phyloP scores from a whole-genome alignment of 2,888 invertebrate genomes.

The Hirtodrosophila duncani region DNA sequence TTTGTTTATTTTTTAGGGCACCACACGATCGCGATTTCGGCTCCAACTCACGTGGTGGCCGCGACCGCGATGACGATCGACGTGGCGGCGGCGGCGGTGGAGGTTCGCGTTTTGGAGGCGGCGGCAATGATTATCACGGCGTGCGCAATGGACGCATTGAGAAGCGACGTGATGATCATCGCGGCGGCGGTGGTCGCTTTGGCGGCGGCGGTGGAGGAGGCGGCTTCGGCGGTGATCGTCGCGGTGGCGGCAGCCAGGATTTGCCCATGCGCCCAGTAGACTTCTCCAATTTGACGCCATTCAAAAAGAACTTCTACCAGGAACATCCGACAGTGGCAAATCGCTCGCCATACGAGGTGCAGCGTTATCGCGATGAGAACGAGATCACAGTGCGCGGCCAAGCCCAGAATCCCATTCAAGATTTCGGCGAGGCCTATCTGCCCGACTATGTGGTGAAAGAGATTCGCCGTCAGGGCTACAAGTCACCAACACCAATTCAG shows the following conservation, averaged over 20 bases:
- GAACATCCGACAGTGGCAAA: conserved; percentile 84
- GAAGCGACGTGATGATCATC: conserved; percentile 78
- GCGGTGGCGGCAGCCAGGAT: conserved; percentile 84
- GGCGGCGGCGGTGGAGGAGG: conserved; percentile 89
- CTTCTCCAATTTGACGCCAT: conserved; percentile 83
- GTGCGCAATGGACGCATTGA: conserved; percentile 74
- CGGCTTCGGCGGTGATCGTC: conserved; percentile 65
- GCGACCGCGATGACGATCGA: conserved; percentile 83
- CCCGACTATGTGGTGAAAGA: conserved; percentile 86
- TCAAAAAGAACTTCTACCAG: conserved; percentile 91
- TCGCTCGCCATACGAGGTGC: conserved; percentile 85
- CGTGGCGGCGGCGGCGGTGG: conserved; percentile 64
- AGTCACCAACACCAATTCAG: conserved; percentile 90
- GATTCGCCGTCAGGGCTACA: conserved; percentile 83
- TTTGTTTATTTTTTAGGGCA: conserved; percentile 57
- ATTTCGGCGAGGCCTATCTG: conserved; percentile 88
- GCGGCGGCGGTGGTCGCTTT: conserved; percentile 82
- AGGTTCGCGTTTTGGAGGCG: conserved; percentile 46
- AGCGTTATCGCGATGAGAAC: conserved; percentile 83
- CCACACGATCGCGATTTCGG: conserved; percentile 77
- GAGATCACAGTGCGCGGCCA: conserved; percentile 88
- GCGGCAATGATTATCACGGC: conserved; percentile 86
- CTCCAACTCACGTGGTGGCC: conserved; percentile 78
- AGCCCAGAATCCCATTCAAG: conserved; percentile 87
- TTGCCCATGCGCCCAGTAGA: conserved; percentile 90